Percentiles rank a stretch among this genome's conserved stretches.
phyloP scores from a whole-genome alignment of 2,113 vertebrate genomes.

The Tympanuchus pallidicinctus region DNA sequence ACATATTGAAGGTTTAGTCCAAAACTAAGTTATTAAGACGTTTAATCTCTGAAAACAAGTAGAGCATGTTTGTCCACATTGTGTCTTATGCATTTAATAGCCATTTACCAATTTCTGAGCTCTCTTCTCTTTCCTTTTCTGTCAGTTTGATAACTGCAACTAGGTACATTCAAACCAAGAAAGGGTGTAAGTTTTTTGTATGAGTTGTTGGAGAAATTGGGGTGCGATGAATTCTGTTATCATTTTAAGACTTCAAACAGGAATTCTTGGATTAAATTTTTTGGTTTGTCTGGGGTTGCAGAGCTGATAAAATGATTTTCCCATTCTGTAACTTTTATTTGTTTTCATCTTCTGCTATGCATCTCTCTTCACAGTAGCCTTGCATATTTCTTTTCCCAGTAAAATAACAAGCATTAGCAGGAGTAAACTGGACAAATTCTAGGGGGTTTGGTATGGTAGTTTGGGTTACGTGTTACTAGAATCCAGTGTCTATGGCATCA shows the following conservation, averaged over 20 bases:
- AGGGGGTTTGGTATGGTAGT: not conserved
- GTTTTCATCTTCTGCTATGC: not conserved
- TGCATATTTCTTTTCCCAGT: conserved; percentile 1
- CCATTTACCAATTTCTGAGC: not conserved
- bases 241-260: not conserved
- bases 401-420: not conserved
- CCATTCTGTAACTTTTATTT: not conserved
- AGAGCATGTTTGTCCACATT: not conserved
- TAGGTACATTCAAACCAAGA: conserved; percentile 53
- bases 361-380: not conserved
- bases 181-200: not conserved
- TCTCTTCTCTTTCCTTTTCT: not conserved
- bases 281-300: conserved; percentile 56
- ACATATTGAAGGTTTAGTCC: not conserved
- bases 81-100: not conserved
- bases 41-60: not conserved
- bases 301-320: not conserved
- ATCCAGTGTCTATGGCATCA: not conserved
- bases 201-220: not conserved
- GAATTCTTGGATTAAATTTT: not conserved
- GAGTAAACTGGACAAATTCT: not conserved
- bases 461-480: not conserved
- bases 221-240: not conserved
- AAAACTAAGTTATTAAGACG: not conserved
- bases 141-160: conserved; percentile 49